Base-by-base conservation (phyloP, 1,140 invertebrate genomes). In the Magallana gigas region DNA sequence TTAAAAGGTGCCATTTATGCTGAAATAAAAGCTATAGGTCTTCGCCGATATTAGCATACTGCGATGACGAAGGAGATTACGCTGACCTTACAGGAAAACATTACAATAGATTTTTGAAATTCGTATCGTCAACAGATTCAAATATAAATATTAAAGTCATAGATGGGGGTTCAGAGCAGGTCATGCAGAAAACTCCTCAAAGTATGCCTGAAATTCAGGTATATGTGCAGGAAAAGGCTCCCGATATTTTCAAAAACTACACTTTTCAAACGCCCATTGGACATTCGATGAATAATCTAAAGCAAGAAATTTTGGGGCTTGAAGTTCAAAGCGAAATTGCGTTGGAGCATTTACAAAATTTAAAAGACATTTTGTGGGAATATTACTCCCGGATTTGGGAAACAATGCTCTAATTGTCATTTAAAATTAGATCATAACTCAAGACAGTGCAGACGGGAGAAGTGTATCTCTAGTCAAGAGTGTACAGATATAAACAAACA, bases 301-400 rank as follows among this genome's bases (percentile, higher is more conserved):
- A 23, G 23, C 23, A 23, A 23, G 23, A 23, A 23, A 23, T 23
- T 23, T n/a, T 29, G 18, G 64, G 11, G 7, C 18, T 68, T 4
- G 64, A 68, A 68, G 64, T 29, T 23, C n/a, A 68, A 23, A 7
- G 64, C n/a, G 64, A 68, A 23, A 68, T n/a, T 68, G 64, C 64
- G 7, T 8, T 8, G 14, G 64, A 68, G 8, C 64, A 29, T 23
- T 0, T 23, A 23, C 23, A 23, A 23, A 23, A n/a, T n/a, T n/a
- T n/a, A n/a, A n/a, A n/a, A n/a, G n/a, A n/a, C n/a, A n/a, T n/a
- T n/a, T n/a, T n/a, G n/a, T n/a, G n/a, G n/a, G n/a, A n/a, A n/a
- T n/a, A n/a, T n/a, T n/a, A n/a, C n/a, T n/a, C n/a, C n/a, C n/a
- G n/a, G n/a, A n/a, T n/a, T n/a, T 68, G 18, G 64, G 1, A 68